Percentiles rank a stretch among this genome's conserved stretches.
phyloP scores from a whole-genome alignment of 64 coral and sea anemone genomes.

The Pocillopora damicornis region DNA sequence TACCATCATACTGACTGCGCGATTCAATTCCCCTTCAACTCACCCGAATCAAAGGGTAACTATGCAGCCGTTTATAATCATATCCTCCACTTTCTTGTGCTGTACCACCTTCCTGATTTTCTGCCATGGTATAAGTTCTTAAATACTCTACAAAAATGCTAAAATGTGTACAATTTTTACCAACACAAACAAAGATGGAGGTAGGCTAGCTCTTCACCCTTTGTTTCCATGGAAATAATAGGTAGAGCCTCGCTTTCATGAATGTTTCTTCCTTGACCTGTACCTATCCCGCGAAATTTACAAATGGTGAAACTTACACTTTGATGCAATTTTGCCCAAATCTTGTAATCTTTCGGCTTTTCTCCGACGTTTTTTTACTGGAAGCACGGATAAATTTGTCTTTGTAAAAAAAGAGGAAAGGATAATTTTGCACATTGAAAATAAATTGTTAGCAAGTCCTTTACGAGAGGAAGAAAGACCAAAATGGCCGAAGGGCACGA shows the following conservation, averaged over 20 bases:
- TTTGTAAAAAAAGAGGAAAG: too few species aligned
- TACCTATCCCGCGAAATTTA: not conserved
- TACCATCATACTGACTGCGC: not conserved
- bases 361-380: not conserved
- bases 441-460: not conserved
- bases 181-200: slow-evolving; percentile 48
- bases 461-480: not conserved
- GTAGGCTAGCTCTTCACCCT: not conserved
- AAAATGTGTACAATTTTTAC: not conserved
- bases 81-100: slow-evolving; percentile 84
- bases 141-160: not conserved
- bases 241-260: slow-evolving; percentile 28
- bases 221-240: slow-evolving; percentile 54
- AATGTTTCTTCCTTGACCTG: too few species aligned
- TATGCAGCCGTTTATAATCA: slow-evolving; percentile 98
- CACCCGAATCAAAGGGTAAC: slow-evolving; percentile 93
- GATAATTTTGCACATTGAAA: not conserved
- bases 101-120: slow-evolving; percentile 58
- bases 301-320: not conserved
- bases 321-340: not conserved
- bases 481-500: slow-evolving; percentile 14
- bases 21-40: not conserved
- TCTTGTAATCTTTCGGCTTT: not conserved
- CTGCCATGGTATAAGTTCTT: slow-evolving; percentile 37
- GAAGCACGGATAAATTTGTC: not conserved